phyloP scores from a whole-genome alignment of 2,797 vertebrate genomes.

The Smutsia temminckii region DNA sequence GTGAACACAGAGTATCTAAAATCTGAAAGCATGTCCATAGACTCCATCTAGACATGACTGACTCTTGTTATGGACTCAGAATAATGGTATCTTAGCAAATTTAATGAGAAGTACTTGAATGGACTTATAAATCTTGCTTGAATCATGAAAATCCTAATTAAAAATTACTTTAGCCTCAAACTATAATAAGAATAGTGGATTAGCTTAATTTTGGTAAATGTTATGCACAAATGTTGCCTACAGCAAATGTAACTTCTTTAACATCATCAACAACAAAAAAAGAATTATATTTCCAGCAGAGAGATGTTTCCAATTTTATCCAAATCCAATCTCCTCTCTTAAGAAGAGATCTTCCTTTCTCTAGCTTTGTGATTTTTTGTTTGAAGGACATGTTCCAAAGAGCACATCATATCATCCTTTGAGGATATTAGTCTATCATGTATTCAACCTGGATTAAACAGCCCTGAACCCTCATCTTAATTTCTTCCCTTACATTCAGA shows the following conservation, averaged over 20 bases:
- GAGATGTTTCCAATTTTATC: conserved; percentile 17
- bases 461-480: conserved; percentile 51
- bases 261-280: not conserved
- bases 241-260: not conserved
- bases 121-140: not conserved
- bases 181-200: not conserved
- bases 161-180: conserved; percentile 14
- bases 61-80: not conserved
- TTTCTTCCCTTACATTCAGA: conserved; percentile 57
- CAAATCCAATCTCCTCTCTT: not conserved
- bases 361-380: conserved; percentile 6
- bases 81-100: not conserved
- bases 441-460: conserved; percentile 58
- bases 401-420: not conserved
- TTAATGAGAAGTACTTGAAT: not conserved
- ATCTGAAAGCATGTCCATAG: not conserved
- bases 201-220: not conserved
- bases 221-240: not conserved
- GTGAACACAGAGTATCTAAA: not conserved
- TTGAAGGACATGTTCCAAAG: conserved; percentile 47
- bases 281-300: conserved; percentile 29
- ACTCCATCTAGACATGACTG: not conserved
- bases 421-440: conserved; percentile 52
- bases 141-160: conserved; percentile 45
- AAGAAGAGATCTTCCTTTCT: conserved; percentile 24